Base-by-base conservation (phyloP, 2,113 vertebrate genomes). In the Tichodroma muraria region DNA sequence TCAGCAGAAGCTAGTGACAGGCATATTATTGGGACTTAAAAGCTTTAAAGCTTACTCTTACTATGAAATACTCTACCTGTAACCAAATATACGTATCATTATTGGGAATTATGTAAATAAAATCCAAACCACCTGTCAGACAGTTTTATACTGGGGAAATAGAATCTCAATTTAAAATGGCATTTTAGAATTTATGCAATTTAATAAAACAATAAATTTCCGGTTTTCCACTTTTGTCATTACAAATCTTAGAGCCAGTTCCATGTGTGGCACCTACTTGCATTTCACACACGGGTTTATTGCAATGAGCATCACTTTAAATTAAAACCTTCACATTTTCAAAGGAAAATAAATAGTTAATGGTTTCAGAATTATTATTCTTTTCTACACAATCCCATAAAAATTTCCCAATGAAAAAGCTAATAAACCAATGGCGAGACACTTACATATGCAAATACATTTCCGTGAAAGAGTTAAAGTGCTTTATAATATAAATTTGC, bases 401-500 rank as follows among this genome's bases (percentile, higher is more conserved):
- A 95, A 92, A 89, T 75, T 97, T 97, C 82, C 95, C 81, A 91
- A 37, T 96, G 96, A 94, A 95, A 96, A 97, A 88, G 85, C 95
- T 89, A 93, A 97, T 96, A 97, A 96, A 97, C 97, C 97, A 97
- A 93, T 98, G 95, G 98, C 37, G 33, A 97, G 97, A 97, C 95
- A 94, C 97, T 98, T 97, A 93, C 30, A 96, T 97, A 98, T 98
- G 97, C 96, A 98, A 97, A 98, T 98, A 95, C 70, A 31, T 94
- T 97, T 97, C 97, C 54, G 9, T 94, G 98, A 98, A 98, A 98
- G 98, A 98, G 97, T 98, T 98, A 98, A 98, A 97, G 97, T 97
- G 97, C 97, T 97, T 97, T 97, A 97, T 98, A 97, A 98, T 98
- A 98, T 97, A 98, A 98, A 98, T 98, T 98, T 97, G 97, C 98